Evolutionary conservation across 2,113 vertebrate genomes (phyloP).

Genomic region (Tringa solitaria): DNA sequence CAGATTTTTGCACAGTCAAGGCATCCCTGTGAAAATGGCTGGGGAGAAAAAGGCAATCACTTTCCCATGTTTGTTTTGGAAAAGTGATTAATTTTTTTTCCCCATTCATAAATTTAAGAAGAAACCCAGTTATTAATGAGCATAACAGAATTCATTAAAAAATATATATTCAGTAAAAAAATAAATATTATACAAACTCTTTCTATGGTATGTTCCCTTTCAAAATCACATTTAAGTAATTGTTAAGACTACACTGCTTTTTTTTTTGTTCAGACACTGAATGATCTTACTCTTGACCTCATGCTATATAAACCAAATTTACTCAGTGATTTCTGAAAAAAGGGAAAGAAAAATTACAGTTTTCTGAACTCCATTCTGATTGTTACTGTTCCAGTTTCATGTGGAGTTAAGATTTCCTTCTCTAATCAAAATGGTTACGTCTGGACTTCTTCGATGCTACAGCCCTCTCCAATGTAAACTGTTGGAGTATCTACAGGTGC

Average conservation of each 20-base stretch:
- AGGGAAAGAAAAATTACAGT: not conserved
- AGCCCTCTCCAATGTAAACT: not conserved
- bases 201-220: not conserved
- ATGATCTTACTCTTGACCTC: not conserved
- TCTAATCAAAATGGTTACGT: not conserved
- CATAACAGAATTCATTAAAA: not conserved
- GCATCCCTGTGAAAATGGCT: not conserved
- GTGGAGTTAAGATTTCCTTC: not conserved
- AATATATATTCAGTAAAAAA: too few relatives aligned
- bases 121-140: not conserved
- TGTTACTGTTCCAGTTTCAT: not conserved
- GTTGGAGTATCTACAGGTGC: not conserved
- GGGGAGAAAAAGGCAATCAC: not conserved
- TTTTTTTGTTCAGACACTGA: not conserved
- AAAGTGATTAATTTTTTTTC: fast-evolving
- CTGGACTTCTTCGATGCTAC: not conserved
- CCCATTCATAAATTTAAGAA: not conserved
- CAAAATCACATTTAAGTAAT: not conserved
- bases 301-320: not conserved
- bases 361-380: not conserved
- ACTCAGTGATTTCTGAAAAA: not conserved
- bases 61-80: not conserved
- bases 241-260: not conserved
- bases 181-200: not conserved
- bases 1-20: not conserved